These are phyloP conservation scores for Nebria brevicollis DNA, from an alignment of 2,888 invertebrate genomes.

Conservation along the genomic window DNA sequence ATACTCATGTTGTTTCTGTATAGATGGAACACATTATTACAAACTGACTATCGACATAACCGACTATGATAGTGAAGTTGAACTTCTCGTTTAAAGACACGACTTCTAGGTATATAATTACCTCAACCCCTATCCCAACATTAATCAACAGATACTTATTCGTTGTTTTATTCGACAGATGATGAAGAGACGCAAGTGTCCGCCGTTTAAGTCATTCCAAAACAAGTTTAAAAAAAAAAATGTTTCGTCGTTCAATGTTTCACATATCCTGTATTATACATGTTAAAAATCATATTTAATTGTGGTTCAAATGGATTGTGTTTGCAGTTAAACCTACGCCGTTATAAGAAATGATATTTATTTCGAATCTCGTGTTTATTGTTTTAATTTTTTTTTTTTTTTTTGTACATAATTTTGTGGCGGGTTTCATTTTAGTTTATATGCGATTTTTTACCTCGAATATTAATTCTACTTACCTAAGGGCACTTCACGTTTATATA, in stretches of 20 bases:
- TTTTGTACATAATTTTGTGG: neutral
- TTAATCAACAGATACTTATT: neutral
- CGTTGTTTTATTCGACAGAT: conserved; percentile 64
- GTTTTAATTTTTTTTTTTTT: neutral
- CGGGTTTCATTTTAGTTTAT: neutral
- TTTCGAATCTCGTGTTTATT: neutral
- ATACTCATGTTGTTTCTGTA: conserved; percentile 16
- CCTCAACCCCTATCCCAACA: neutral
- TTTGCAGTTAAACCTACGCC: neutral
- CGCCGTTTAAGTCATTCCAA: conserved; percentile 63
- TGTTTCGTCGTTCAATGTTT: conserved; percentile 31
- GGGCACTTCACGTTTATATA: neutral
- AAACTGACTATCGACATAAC: conserved; percentile 38
- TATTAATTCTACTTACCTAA: neutral
- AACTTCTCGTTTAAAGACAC: conserved; percentile 37
- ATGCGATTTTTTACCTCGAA: conserved; percentile 5
- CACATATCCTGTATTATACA: conserved; percentile 30
- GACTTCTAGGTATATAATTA: neutral
- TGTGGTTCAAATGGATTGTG: conserved; percentile 24
- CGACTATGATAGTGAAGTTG: conserved; percentile 44
- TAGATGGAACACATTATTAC: conserved; percentile 32
- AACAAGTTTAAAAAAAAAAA: conserved; percentile 14
- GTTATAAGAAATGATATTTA: conserved; percentile 1
- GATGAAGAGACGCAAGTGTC: conserved; percentile 76
- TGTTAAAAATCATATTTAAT: conserved; percentile 31